These are phyloP conservation scores for Harlomillsia oculata DNA, from an alignment of 1,140 invertebrate genomes.

Conservation along the genomic window DNA sequence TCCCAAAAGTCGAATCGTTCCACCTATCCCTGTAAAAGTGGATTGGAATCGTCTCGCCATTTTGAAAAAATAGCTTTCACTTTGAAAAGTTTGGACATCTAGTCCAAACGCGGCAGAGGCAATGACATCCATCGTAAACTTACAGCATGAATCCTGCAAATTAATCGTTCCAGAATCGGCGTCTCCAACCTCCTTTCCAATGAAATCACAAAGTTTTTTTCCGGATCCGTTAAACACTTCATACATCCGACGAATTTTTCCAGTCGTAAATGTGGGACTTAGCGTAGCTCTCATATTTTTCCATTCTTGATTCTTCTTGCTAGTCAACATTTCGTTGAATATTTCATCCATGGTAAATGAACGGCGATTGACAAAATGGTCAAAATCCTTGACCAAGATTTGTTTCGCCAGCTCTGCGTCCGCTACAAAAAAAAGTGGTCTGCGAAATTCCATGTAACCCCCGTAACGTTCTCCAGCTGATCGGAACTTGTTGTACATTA, in stretches of 20 bases:
- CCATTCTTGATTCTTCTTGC: constrained; percentile 34
- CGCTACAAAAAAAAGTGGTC: background rate
- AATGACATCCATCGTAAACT: constrained; percentile 23
- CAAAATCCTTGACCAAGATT: constrained; percentile 38
- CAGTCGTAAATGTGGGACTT: constrained; percentile 45
- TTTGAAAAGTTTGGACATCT: constrained; percentile 11
- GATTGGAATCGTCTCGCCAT: constrained; percentile 1
- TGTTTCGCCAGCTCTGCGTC: constrained; percentile 37
- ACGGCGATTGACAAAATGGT: constrained; percentile 37
- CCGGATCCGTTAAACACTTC: constrained; percentile 1
- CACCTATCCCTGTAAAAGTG: background rate
- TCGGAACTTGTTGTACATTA: background rate
- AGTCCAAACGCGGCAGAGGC: constrained; percentile 20
- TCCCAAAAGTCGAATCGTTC: background rate
- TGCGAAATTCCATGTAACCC: background rate
- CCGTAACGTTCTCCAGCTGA: background rate
- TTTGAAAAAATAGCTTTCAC: constrained; percentile 14
- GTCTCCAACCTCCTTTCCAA: background rate
- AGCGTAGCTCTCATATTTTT: constrained; percentile 36
- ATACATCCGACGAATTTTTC: constrained; percentile 41
- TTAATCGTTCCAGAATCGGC: background rate
- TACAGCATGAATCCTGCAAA: background rate
- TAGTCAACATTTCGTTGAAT: constrained; percentile 39
- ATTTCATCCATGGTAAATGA: background rate
- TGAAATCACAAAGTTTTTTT: background rate